phyloP scores from a whole-genome alignment of 2,797 vertebrate genomes.

The Coracias cyanogaster region DNA sequence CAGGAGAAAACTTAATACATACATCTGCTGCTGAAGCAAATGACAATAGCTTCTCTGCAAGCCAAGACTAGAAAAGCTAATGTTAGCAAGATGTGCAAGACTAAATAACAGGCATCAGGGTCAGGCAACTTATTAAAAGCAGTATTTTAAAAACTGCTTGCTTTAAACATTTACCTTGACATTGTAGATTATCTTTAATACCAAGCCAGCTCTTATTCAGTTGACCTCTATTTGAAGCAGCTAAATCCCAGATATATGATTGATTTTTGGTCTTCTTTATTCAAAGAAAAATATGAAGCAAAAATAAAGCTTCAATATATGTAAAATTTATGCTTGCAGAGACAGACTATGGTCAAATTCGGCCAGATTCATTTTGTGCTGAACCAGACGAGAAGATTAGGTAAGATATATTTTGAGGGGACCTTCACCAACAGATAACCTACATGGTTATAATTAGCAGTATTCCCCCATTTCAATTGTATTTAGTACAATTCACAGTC shows the following conservation, averaged over 20 bases:
- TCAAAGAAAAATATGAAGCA: constrained; percentile 76
- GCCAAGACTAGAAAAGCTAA: constrained; percentile 65
- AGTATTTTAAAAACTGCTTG: constrained; percentile 78
- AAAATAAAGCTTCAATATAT: constrained; percentile 75
- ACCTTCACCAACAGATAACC: constrained; percentile 25
- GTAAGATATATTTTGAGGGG: constrained; percentile 25
- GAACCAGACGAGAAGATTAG: constrained; percentile 58
- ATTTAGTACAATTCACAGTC: background rate
- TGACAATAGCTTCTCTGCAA: constrained; percentile 22
- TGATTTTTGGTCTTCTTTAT: constrained; percentile 81
- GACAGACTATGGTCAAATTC: constrained; percentile 60
- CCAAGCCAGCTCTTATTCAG: constrained; percentile 64
- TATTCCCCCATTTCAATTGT: background rate
- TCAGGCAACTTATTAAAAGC: constrained; percentile 74
- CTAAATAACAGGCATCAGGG: constrained; percentile 67
- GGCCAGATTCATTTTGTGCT: constrained; percentile 31
- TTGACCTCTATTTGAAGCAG: constrained; percentile 76
- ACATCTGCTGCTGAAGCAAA: constrained; percentile 56
- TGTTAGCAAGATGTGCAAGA: constrained; percentile 64
- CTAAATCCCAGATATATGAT: constrained; percentile 75
- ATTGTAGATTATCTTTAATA: constrained; percentile 79
- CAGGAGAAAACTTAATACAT: background rate
- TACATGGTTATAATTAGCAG: background rate
- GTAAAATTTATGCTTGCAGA: constrained; percentile 76
- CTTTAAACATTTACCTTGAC: constrained; percentile 78